Conservation (phyloP, 2,888 invertebrate species). For the Phlogophora meticulosa region DNA sequence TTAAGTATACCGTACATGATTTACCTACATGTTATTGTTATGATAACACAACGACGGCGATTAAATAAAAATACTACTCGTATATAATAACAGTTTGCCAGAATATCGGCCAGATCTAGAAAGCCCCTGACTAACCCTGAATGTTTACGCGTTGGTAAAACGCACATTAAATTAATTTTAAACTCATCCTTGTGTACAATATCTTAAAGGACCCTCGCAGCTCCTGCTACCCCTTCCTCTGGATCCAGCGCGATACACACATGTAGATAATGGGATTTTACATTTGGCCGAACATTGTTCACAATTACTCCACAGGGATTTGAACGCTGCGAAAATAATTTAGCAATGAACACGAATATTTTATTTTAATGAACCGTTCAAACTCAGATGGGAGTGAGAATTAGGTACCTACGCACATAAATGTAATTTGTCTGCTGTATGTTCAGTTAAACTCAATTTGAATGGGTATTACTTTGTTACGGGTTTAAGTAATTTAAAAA, state of each 20-base stretch:
- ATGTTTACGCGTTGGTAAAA: slow-evolving; percentile 10
- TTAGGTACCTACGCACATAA: slow-evolving; percentile 31
- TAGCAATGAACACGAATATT: slow-evolving; percentile 58
- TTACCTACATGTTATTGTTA: no score
- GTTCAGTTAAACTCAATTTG: slow-evolving; percentile 49
- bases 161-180: slow-evolving; percentile 30
- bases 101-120: neutral
- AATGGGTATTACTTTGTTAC: slow-evolving; percentile 22
- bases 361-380: slow-evolving; percentile 61
- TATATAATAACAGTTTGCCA: neutral
- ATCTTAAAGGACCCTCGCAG: slow-evolving; percentile 37
- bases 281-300: slow-evolving; percentile 64
- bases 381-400: slow-evolving; percentile 43
- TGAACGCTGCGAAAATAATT: slow-evolving; percentile 61
- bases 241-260: slow-evolving; percentile 49
- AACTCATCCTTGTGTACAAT: slow-evolving; percentile 46
- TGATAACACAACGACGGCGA: no score
- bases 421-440: slow-evolving; percentile 33
- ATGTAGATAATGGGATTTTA: slow-evolving; percentile 63
- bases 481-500: slow-evolving; percentile 23
- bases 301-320: slow-evolving; percentile 63
- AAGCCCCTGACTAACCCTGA: neutral
- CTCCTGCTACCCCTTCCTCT: slow-evolving; percentile 23
- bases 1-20: no score
- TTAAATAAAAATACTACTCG: no score